Percentiles rank a stretch among this genome's conserved stretches.
Evolutionary conservation across 2,797 vertebrate genomes (phyloP).

Genomic region (Arnoldichthys spilopterus): DNA sequence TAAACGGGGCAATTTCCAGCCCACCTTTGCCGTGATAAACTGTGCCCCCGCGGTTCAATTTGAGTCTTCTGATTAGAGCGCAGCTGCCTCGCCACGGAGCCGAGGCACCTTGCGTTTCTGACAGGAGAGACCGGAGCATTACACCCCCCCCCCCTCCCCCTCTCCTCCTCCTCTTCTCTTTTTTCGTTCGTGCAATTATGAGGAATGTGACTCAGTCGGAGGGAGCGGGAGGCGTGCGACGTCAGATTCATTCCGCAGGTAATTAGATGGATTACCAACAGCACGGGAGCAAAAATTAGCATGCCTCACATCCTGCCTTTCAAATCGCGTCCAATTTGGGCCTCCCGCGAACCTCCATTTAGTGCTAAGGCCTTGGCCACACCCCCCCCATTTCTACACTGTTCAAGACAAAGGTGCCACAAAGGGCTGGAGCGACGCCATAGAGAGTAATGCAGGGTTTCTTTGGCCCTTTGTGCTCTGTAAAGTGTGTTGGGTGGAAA

Average conservation of each 20-base stretch:
- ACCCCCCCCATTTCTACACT: background rate
- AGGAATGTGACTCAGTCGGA: constrained; percentile 66
- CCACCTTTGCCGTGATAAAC: constrained; percentile 69
- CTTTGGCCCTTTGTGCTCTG: no score
- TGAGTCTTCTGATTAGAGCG: constrained; percentile 40
- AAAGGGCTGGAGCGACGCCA: no score
- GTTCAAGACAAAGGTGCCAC: background rate
- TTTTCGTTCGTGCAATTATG: constrained; percentile 67
- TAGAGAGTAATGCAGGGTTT: no score
- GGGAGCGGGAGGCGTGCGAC: constrained; percentile 37
- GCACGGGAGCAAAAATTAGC: constrained; percentile 45
- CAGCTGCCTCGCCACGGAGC: constrained; percentile 67
- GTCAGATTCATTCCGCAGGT: constrained; percentile 61
- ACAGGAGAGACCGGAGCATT: constrained; percentile 64
- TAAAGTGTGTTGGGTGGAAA: no score
- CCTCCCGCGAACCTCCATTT: constrained; percentile 16
- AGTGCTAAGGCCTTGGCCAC: constrained; percentile 31
- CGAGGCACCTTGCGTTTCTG: constrained; percentile 31
- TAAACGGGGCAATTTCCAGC: constrained; percentile 63
- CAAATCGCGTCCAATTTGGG: constrained; percentile 4
- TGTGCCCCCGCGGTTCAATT: constrained; percentile 59
- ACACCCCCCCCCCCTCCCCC: no score
- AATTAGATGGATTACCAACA: constrained; percentile 64
- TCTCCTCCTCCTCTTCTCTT: constrained; percentile 53
- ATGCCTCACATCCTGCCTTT: constrained; percentile 4